Evolutionary conservation across 2,797 vertebrate genomes (phyloP), one percentile per base, ranked within the genome.

Genomic region (Salmo trutta): DNA sequence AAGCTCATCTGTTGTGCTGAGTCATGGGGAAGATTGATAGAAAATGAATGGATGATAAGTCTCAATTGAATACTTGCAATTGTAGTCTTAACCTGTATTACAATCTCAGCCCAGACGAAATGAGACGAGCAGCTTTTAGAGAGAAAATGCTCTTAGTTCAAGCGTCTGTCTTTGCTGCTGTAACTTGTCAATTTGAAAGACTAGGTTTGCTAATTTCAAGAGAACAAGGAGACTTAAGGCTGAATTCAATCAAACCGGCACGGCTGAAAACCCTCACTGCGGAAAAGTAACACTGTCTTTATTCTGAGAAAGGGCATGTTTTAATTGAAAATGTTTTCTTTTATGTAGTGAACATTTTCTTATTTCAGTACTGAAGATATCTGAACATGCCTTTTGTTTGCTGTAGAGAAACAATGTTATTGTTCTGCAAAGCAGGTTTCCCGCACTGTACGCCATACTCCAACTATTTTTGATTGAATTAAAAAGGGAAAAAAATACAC

Each of bases 401-500:
- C 52, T 53, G 56, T 47, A 47, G 29, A 67, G 21, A 29, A 24
- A 71, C 8, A 27, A 12, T 5, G 47, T 41, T 41, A 16, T 27
- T 16, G 7, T n/a, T 71, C 73, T 24, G 31, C 27, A n/a, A 47
- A 31, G 31, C 4, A 33, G 52, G 71, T 59, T 74, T 74, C 31
- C 29, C 15, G 33, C 4, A 47, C 41, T 47, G 41, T 10, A 47
- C 14, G 41, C 41, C 41, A 47, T 47, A 41, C 64, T 73, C 41
- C 27, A 33, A 66, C 4, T 64, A 84, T 79, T 77, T 80, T 84
- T 69, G 47, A 77, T 77, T 66, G 33, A 78, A 82, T 92, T 82
- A 90, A 91, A 92, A 12, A 94, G 94, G 93, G 92, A 92, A 94
- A 89, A 89, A 92, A 88, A 81, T 14, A 90, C 89, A 90, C 91